Conservation (phyloP, 2,113 vertebrate genomes). For the Melanerpes aurifrons region DNA sequence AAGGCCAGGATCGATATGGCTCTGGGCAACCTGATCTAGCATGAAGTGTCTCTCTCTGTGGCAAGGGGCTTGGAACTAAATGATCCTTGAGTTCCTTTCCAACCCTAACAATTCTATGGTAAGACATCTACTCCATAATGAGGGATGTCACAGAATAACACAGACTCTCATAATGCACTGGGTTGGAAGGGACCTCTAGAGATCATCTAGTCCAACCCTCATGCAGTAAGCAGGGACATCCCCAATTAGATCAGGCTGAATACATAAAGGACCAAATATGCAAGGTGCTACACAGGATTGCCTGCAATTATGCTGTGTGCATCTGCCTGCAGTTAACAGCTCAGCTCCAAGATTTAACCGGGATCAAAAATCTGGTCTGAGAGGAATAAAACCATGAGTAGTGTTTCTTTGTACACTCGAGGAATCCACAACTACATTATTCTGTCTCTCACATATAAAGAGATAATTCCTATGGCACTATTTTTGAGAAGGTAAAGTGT, state of each 20-base stretch:
- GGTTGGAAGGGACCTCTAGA: too few relatives aligned
- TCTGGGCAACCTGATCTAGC: too few relatives aligned
- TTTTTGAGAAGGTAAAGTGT: not conserved
- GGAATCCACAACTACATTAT: not conserved
- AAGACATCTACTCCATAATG: not conserved
- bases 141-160: not conserved
- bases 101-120: too few relatives aligned
- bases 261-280: not conserved
- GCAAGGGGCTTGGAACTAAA: too few relatives aligned
- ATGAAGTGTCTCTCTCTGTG: too few relatives aligned
- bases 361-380: not conserved
- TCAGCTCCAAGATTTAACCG: not conserved
- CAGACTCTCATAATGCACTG: too few relatives aligned
- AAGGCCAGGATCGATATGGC: too few relatives aligned
- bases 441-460: not conserved
- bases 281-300: not conserved
- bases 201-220: too few relatives aligned
- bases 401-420: not conserved
- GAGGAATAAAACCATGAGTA: not conserved
- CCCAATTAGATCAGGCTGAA: too few relatives aligned
- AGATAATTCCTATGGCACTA: not conserved
- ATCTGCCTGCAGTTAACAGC: not conserved
- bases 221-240: too few relatives aligned
- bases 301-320: not conserved
- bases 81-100: too few relatives aligned